Conservation (phyloP, 2,888 invertebrate genomes). For the Amphipoea lucens region DNA sequence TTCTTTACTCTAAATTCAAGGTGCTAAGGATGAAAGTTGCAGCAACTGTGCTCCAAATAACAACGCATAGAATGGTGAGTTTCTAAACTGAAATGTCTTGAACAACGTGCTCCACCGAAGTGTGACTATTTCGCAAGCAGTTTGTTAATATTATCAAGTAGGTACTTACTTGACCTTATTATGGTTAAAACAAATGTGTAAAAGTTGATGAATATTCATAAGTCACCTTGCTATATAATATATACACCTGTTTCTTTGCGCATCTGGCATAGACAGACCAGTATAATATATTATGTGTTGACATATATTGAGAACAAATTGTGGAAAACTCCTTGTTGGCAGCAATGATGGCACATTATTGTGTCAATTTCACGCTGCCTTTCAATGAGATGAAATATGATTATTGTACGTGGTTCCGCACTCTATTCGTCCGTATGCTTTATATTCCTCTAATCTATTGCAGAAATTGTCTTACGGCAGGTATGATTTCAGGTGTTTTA, state of each 20-base stretch:
- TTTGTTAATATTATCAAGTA: constrained; percentile 68
- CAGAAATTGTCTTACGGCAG: neutral
- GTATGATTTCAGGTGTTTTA: neutral
- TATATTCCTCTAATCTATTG: neutral
- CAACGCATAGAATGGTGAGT: constrained; percentile 57
- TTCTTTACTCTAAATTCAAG: constrained; percentile 34
- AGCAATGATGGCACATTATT: constrained; percentile 5
- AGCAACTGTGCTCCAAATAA: constrained; percentile 50
- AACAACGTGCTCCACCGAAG: constrained; percentile 73
- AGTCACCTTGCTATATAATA: constrained; percentile 39
- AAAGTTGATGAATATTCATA: constrained; percentile 56
- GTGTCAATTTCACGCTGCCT: constrained; percentile 14
- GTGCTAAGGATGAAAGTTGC: constrained; percentile 56
- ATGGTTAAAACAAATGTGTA: constrained; percentile 62
- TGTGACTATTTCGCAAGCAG: constrained; percentile 78
- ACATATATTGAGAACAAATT: constrained; percentile 9
- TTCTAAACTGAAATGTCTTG: constrained; percentile 71
- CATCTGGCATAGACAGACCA: constrained; percentile 16
- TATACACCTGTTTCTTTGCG: constrained; percentile 26
- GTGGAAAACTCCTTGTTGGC: constrained; percentile 18
- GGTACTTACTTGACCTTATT: constrained; percentile 65
- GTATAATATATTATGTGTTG: neutral
- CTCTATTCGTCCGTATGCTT: neutral
- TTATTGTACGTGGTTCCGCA: constrained; percentile 11
- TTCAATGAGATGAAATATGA: constrained; percentile 9